A percentile compares a stretch with the other conserved stretches of the same genome.
These are phyloP conservation scores for Conus canariensis DNA, from an alignment of 2,888 invertebrate genomes.

Conservation along the genomic window DNA sequence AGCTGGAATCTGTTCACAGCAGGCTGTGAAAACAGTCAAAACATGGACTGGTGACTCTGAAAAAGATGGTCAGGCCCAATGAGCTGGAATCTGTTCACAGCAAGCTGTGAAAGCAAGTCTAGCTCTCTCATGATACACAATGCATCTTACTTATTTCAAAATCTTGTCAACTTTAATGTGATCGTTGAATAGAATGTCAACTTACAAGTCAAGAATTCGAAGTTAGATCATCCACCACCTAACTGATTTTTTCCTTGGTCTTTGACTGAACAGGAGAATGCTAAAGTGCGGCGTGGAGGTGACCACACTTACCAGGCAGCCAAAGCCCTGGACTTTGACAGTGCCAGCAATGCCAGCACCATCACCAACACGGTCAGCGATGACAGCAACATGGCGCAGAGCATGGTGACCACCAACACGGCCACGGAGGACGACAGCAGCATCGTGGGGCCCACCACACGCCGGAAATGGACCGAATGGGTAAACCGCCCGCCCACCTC, in stretches of 20 bases:
- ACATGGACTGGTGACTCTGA: too few relatives aligned
- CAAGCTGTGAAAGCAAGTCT: too few relatives aligned
- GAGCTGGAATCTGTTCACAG: too few relatives aligned
- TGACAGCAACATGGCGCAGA: slow-evolving; percentile 42
- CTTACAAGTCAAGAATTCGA: too few relatives aligned
- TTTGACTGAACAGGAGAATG: slow-evolving; percentile 44
- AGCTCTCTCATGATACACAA: too few relatives aligned
- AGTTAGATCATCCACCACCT: too few relatives aligned
- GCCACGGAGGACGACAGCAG: slow-evolving; percentile 62
- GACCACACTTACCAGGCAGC: slow-evolving; percentile 57
- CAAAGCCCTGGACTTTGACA: slow-evolving; percentile 71
- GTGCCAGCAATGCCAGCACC: slow-evolving; percentile 66
- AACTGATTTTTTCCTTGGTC: neutral
- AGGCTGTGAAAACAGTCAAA: too few relatives aligned
- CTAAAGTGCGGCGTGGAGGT: slow-evolving; percentile 35
- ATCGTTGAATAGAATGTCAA: too few relatives aligned
- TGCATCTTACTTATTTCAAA: too few relatives aligned
- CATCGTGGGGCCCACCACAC: slow-evolving; percentile 85
- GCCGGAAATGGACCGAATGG: slow-evolving; percentile 88
- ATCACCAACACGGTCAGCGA: slow-evolving; percentile 50
- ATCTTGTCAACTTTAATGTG: too few relatives aligned
- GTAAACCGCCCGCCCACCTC: slow-evolving; percentile 71
- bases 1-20: too few relatives aligned
- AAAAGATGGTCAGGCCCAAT: too few relatives aligned
- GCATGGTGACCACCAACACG: slow-evolving; percentile 41